Evolutionary conservation across 2,888 invertebrate genomes (phyloP).

Genomic region (Drosophila mayaguana): DNA sequence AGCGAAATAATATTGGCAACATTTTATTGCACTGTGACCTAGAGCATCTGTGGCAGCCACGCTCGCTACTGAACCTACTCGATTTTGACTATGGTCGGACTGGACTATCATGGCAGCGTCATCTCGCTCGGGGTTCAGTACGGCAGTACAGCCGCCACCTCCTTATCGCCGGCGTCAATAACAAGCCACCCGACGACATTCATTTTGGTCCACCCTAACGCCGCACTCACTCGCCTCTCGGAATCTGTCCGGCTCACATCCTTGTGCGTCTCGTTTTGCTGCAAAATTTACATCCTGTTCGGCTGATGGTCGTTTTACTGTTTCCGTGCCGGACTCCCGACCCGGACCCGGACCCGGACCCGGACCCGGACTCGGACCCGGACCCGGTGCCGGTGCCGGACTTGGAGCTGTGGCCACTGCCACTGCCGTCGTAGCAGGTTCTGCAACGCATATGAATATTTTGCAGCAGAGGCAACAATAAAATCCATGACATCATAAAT

Average conservation of each 20-base stretch:
- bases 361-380: slow-evolving; percentile 22
- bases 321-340: slow-evolving; percentile 67
- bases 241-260: slow-evolving; percentile 28
- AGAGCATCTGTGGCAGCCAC: slow-evolving; percentile 66
- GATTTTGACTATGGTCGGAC: slow-evolving; percentile 65
- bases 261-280: slow-evolving; percentile 76
- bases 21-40: slow-evolving; percentile 82
- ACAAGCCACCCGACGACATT: slow-evolving; percentile 61
- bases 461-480: slow-evolving; percentile 83
- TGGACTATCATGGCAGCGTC: slow-evolving; percentile 59
- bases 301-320: slow-evolving; percentile 83
- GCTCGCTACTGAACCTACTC: slow-evolving; percentile 58
- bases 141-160: slow-evolving; percentile 42
- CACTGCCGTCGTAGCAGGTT: slow-evolving; percentile 32
- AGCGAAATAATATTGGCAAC: slow-evolving; percentile 81
- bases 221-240: neutral
- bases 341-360: slow-evolving; percentile 13
- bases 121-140: slow-evolving; percentile 42
- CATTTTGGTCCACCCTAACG: slow-evolving; percentile 26
- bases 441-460: slow-evolving; percentile 77
- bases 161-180: slow-evolving; percentile 79
- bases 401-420: slow-evolving; percentile 18
- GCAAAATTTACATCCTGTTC: slow-evolving; percentile 82
- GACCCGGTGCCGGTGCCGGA: slow-evolving; percentile 26
- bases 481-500: slow-evolving; percentile 84